These are phyloP conservation scores for Vanessa atalanta DNA, from an alignment of 1,140 invertebrate genomes.

Conservation along the genomic window DNA sequence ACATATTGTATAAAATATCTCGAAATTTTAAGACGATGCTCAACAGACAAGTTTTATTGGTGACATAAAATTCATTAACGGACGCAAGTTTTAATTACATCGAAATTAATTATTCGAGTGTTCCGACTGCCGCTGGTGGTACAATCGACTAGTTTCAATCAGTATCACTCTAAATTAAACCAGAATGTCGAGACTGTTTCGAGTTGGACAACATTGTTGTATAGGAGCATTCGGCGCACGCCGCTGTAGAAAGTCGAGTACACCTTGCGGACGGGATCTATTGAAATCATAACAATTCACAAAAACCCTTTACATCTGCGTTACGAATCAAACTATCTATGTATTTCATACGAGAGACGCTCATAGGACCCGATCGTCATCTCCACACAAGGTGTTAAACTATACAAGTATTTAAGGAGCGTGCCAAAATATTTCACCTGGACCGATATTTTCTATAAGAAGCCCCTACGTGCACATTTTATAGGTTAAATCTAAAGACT, in stretches of 20 bases:
- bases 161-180: slow-evolving; percentile 33
- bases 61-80: slow-evolving; percentile 31
- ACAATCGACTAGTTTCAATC: slow-evolving; percentile 31
- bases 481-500: slow-evolving; percentile 44
- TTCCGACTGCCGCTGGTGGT: slow-evolving; percentile 20
- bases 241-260: slow-evolving; percentile 52
- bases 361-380: slow-evolving; percentile 28
- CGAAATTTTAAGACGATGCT: slow-evolving; percentile 14
- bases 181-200: slow-evolving; percentile 37
- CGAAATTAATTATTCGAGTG: slow-evolving; percentile 30
- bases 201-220: slow-evolving; percentile 40
- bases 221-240: slow-evolving; percentile 50
- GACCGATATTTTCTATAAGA: slow-evolving; percentile 41
- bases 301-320: slow-evolving; percentile 70
- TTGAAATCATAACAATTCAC: slow-evolving; percentile 64
- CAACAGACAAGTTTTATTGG: slow-evolving; percentile 29
- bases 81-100: slow-evolving; percentile 30
- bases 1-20: slow-evolving; percentile 25
- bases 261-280: slow-evolving; percentile 55
- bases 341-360: slow-evolving; percentile 8
- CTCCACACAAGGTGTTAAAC: slow-evolving; percentile 50
- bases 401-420: slow-evolving; percentile 55
- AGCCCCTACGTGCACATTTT: slow-evolving; percentile 53
- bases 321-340: slow-evolving; percentile 44
- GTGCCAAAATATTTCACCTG: slow-evolving; percentile 70